Conservation (phyloP, 2,797 vertebrate genomes). For the Anguilla obscura region DNA sequence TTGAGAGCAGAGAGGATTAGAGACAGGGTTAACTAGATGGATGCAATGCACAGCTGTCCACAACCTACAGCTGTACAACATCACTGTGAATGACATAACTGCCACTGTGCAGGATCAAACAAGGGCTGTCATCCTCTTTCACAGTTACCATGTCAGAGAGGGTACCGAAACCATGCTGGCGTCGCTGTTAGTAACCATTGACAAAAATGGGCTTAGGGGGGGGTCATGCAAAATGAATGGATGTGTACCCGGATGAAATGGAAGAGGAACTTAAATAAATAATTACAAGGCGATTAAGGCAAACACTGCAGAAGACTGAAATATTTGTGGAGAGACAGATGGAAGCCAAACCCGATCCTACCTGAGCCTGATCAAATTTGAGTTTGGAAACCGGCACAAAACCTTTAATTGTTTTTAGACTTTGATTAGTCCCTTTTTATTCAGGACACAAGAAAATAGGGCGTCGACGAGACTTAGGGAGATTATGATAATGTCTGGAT, state of each 20-base stretch:
- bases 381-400: conserved; percentile 43
- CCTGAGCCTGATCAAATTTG: conserved; percentile 32
- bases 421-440: conserved; percentile 33
- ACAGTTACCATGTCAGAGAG: not conserved
- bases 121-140: not conserved
- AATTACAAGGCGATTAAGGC: conserved; percentile 27
- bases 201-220: conserved; percentile 31
- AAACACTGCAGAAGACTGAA: conserved; percentile 46
- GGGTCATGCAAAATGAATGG: conserved; percentile 58
- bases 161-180: conserved; percentile 56
- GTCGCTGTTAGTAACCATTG: conserved; percentile 58
- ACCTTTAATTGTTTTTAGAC: conserved; percentile 22
- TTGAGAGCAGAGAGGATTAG: conserved; percentile 26
- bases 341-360: conserved; percentile 7
- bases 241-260: conserved; percentile 45
- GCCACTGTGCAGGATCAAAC: not conserved
- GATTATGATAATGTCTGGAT: not conserved
- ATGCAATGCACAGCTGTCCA: conserved; percentile 28
- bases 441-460: conserved; percentile 33
- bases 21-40: conserved; percentile 31
- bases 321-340: conserved; percentile 60
- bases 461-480: not conserved
- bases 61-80: not conserved
- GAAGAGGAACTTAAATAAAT: conserved; percentile 21
- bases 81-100: conserved; percentile 1